Conservation (phyloP, 2,797 vertebrate genomes). For the Epinephelus malabaricus region DNA sequence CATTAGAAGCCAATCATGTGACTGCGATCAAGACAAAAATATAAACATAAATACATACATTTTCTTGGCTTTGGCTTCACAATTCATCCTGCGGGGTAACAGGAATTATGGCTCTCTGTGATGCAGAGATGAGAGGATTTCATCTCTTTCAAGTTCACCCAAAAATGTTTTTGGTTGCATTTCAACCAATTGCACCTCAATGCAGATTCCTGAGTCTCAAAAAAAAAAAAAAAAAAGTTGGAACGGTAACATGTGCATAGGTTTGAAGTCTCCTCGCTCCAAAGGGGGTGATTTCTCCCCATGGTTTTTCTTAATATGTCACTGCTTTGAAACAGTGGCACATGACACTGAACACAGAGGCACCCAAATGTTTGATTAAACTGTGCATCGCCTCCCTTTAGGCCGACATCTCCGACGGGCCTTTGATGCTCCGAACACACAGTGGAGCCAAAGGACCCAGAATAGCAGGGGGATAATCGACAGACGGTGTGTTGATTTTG, state of each 20-base stretch:
- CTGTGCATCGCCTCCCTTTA: conserved; percentile 67
- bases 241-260: conserved; percentile 36
- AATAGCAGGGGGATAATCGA: conserved; percentile 77
- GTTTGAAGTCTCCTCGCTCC: conserved; percentile 56
- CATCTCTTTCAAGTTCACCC: conserved; percentile 35
- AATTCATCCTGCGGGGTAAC: neutral
- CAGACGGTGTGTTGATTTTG: conserved; percentile 79
- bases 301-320: conserved; percentile 68
- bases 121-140: conserved; percentile 26
- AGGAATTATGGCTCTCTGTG: conserved; percentile 5
- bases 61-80: neutral
- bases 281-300: conserved; percentile 50
- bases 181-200: conserved; percentile 50
- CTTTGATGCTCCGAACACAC: conserved; percentile 76
- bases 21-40: neutral
- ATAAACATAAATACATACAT: neutral
- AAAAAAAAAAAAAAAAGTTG: conserved; percentile 10
- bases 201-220: conserved; percentile 28
- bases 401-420: conserved; percentile 46
- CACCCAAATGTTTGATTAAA: conserved; percentile 79
- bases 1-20: conserved; percentile 3
- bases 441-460: conserved; percentile 72
- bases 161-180: conserved; percentile 49
- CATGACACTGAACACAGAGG: conserved; percentile 73
- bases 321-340: conserved; percentile 77